Evolutionary conservation across 1,140 invertebrate genomes (phyloP), one percentile per base, ranked within the genome.

Genomic region (Probaryconus sp.): DNA sequence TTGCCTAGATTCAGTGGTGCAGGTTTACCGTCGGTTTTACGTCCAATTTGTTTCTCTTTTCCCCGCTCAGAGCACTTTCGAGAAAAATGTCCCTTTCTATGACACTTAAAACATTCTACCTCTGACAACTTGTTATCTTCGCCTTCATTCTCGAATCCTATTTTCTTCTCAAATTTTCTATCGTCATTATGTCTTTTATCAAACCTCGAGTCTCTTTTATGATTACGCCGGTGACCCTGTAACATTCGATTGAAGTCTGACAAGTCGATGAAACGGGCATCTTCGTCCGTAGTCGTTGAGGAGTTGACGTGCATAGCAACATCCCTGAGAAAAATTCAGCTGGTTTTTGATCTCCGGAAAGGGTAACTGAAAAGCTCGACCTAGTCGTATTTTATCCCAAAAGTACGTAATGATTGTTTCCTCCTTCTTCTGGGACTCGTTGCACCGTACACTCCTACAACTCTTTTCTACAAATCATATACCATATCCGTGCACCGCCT

Each of bases 341-440:
- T 43, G 38, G 7, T 26, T 42, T 5, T 47, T 60, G 5, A 16
- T 37, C 13, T 60, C 43, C 7, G 5, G n/a, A 20, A 60, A 60
- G 1, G 56, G 13, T 0, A 60, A 10, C 16, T 38, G 10, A 4
- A 60, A 31, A 4, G 30, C 31, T 48, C 58, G 13, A 11, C 58
- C 48, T 2, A 64, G 16, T 18, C 17, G n/a, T 1, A 64, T 14
- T 42, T 64, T 64, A 28, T 50, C 60, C 11, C 43, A 6, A n/a
- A 53, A 64, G 37, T 53, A 64, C 3, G 26, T 6, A 1, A 10
- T 13, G 0, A 64, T 6, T n/a, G 14, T 14, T 17, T 64, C 60
- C 0, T 64, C 48, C 10, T 30, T 53, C 0, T 3, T 26, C 37
- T 64, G n/a, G 47, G 0, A 53, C 14, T 37, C 47, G 9, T 3